Evolutionary conservation across 1,140 invertebrate genomes (phyloP).

Genomic region (Galleria mellonella): DNA sequence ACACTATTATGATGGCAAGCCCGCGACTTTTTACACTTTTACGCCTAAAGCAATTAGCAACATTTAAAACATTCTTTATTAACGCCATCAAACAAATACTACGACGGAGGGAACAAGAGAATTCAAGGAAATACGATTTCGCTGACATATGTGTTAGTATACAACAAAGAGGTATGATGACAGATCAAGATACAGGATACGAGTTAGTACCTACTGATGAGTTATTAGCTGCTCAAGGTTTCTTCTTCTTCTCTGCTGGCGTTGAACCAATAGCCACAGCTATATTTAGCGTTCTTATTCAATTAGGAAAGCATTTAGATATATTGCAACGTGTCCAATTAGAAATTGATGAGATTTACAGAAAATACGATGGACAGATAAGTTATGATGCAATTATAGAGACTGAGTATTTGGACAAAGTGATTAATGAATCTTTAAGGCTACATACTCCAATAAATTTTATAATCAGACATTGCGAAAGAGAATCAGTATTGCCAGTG

Average conservation of each 20-base stretch:
- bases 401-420: conserved; percentile 69
- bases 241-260: conserved; percentile 75
- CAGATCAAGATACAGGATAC: conserved; percentile 18
- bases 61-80: conserved; percentile 31
- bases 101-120: conserved; percentile 8
- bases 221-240: conserved; percentile 67
- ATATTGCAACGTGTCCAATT: conserved; percentile 51
- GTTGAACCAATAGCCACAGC: conserved; percentile 67
- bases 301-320: conserved; percentile 51
- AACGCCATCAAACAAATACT: conserved; percentile 24
- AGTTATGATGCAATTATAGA: conserved; percentile 55
- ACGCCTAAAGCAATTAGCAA: conserved; percentile 21
- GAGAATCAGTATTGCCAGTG: conserved; percentile 61
- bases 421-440: conserved; percentile 57
- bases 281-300: conserved; percentile 48
- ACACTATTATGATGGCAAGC: conserved; percentile 11
- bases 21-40: conserved; percentile 16
- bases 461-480: conserved; percentile 53
- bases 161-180: conserved; percentile 24
- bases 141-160: conserved; percentile 28
- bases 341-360: conserved; percentile 56
- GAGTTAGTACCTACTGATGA: conserved; percentile 44
- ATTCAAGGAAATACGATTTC: conserved; percentile 28
- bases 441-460: conserved; percentile 66
- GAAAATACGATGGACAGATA: conserved; percentile 30